Evolutionary conservation across 2,888 invertebrate species (phyloP), one percentile per base, ranked within the genome.

Genomic region (Cremastobaeus sp.): DNA sequence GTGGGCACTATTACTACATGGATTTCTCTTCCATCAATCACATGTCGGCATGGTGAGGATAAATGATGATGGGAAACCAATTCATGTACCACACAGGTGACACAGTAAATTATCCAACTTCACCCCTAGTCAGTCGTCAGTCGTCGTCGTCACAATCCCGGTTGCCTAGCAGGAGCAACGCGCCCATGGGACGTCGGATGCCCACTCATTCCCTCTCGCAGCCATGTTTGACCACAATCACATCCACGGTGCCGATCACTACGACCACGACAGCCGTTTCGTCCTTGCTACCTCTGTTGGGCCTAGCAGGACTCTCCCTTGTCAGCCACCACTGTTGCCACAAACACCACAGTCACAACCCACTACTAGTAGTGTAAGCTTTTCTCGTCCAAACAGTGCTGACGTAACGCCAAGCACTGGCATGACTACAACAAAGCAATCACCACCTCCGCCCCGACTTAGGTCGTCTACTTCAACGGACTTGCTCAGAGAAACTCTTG

Each of bases 91-190:
- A 86, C 14, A 79, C 83, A 12, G 80, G 80, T 45, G 87, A 87
- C 20, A 78, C 85, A 71, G 76, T 86, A 78, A 80, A 83, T 78
- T 87, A 85, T 80, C 91, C 93, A 52, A 88, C 92, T 73, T 93
- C 94, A 47, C 94, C 94, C 8, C 90, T 93, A 86, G 90, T 93
- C 84, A 92, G 92, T 82, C 91, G 92, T 78, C 91, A 91, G 79
- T 92, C 93, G 52, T 95, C 95, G 39, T 95, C 95, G 41, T 92
- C 93, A 71, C 94, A 93, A 84, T 95, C 94, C 81, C 83, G 86
- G 64, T 85, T 86, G 45, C 86, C 86, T 74, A 88, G 87, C 79
- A 82, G 86, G 60, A 88, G 86, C 62, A 86, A 84, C 70, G 86
- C 87, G 21, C 87, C 87, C 25, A 81, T 84, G 73, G 81, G 82